Evolutionary conservation across 2,113 vertebrate genomes (phyloP).

Genomic region (Centrocercus urophasianus): DNA sequence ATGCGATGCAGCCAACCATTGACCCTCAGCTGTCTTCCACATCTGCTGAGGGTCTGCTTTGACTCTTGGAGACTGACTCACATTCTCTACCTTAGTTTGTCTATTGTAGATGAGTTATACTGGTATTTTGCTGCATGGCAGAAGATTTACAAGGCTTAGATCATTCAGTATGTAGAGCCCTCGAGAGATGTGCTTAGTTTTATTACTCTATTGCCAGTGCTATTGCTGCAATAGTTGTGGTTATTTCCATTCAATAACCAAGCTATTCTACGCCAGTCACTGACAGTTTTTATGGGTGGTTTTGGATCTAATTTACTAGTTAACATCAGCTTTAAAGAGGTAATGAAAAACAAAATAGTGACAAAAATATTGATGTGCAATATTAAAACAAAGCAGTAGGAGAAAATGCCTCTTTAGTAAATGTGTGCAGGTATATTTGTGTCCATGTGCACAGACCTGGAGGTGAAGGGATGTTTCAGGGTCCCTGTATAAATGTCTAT

Average conservation of each 20-base stretch:
- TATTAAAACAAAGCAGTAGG: not conserved
- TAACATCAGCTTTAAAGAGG: not conserved
- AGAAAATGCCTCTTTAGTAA: not conserved
- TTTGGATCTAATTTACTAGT: not conserved
- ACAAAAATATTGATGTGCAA: not conserved
- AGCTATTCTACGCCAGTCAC: not conserved
- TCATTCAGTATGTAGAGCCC: not conserved
- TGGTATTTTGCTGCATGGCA: not conserved
- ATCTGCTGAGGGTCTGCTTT: not conserved
- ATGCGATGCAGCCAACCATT: not conserved
- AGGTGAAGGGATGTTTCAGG: not conserved
- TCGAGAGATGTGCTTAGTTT: constrained; percentile 7
- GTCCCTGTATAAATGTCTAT: too few relatives aligned
- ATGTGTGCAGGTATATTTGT: accelerated
- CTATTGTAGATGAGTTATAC: not conserved
- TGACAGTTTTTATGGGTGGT: accelerated
- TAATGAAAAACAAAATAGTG: not conserved
- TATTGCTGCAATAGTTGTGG: not conserved
- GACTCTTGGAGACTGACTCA: not conserved
- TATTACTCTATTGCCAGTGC: not conserved
- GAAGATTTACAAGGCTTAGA: not conserved
- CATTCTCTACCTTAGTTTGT: not conserved
- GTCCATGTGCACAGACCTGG: accelerated
- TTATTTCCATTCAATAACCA: not conserved
- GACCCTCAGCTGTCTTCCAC: not conserved